Conservation (phyloP, 2,888 invertebrate genomes). For the Melanostoma mellinum region DNA sequence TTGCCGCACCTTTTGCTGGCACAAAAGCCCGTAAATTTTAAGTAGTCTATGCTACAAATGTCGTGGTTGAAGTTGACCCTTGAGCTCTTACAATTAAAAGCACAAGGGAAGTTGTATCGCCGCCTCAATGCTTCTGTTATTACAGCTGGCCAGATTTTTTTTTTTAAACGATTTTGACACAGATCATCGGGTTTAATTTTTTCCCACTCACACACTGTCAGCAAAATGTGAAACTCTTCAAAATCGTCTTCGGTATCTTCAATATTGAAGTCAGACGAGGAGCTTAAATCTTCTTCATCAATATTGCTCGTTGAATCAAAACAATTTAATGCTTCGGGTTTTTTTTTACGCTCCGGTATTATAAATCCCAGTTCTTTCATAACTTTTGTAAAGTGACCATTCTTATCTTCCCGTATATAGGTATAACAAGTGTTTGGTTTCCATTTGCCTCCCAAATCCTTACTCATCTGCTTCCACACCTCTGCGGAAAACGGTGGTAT, state of each 20-base stretch:
- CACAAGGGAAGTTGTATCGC: too few relatives aligned
- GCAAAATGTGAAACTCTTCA: not conserved
- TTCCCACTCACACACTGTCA: not conserved
- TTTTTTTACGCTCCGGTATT: not conserved
- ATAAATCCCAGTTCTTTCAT: not conserved
- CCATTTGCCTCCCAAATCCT: not conserved
- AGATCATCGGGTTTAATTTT: not conserved
- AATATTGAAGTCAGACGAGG: not conserved
- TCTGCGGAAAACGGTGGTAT: not conserved
- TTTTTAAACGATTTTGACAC: too few relatives aligned
- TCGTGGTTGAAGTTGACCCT: too few relatives aligned
- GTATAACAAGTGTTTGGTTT: not conserved
- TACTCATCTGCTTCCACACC: not conserved
- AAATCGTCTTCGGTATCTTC: not conserved
- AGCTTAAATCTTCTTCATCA: not conserved
- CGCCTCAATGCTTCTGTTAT: too few relatives aligned
- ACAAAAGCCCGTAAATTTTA: too few relatives aligned
- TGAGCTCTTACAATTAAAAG: too few relatives aligned
- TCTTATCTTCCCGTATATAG: not conserved
- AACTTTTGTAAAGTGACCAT: not conserved
- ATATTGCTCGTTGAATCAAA: not conserved
- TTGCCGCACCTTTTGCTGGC: too few relatives aligned
- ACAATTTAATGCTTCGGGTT: not conserved
- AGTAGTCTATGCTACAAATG: too few relatives aligned
- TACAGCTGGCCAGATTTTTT: too few relatives aligned